These are phyloP conservation scores for Toxonevra muliebris DNA, from an alignment of 2,888 invertebrate species.

Conservation along the genomic window DNA sequence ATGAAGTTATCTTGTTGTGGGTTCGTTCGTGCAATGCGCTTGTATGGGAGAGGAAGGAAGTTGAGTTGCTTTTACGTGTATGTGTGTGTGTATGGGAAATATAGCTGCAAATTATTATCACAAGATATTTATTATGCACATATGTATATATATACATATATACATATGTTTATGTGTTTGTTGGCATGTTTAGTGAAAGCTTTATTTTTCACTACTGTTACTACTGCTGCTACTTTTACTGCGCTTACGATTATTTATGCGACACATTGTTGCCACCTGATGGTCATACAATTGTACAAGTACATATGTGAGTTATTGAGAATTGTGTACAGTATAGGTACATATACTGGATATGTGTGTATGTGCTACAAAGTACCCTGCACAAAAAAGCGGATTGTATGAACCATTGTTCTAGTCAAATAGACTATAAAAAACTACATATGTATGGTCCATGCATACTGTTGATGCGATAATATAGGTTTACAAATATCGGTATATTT, in stretches of 20 bases:
- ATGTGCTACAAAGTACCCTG: too few species aligned
- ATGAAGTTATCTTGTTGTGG: background rate
- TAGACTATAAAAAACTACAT: too few species aligned
- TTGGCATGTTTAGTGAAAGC: background rate
- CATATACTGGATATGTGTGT: too few species aligned
- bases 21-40: background rate
- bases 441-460: too few species aligned
- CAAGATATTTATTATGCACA: background rate
- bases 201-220: too few species aligned
- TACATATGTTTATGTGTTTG: too few species aligned
- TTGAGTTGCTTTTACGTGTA: background rate
- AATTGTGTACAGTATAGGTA: background rate
- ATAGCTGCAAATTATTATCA: conserved; percentile 4
- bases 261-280: background rate
- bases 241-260: background rate
- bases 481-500: too few species aligned
- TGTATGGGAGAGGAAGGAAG: conserved; percentile 1
- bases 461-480: too few species aligned
- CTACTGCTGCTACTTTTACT: background rate
- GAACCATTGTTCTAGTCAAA: too few species aligned
- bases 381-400: too few species aligned
- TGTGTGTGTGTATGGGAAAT: background rate
- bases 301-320: background rate
- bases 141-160: too few species aligned
- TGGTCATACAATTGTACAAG: background rate